These are phyloP conservation scores for Centropus unirufus DNA, from an alignment of 2,113 vertebrate species.

Conservation along the genomic window DNA sequence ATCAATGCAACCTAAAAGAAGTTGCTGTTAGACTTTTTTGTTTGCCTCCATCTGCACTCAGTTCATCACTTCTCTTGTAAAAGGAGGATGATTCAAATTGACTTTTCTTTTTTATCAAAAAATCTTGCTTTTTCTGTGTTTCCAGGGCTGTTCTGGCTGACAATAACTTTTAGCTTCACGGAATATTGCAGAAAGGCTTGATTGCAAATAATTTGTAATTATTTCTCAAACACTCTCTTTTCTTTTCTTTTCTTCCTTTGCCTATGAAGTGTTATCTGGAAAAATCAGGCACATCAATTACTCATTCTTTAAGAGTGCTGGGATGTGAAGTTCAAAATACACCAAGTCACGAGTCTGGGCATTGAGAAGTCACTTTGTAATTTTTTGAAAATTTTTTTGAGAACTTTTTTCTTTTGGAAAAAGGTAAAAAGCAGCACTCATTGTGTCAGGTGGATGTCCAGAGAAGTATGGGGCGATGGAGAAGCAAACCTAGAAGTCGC, in stretches of 20 bases:
- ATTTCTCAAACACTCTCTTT: not conserved
- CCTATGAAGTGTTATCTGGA: not conserved
- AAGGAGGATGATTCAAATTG: not conserved
- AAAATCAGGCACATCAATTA: not conserved
- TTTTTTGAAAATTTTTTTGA: constrained; percentile 20
- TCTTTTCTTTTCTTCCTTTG: not conserved
- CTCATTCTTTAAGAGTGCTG: not conserved
- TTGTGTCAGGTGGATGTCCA: not conserved
- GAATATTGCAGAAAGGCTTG: not conserved
- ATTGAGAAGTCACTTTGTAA: constrained; percentile 27
- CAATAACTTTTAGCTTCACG: not conserved
- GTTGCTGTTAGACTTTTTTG: not conserved
- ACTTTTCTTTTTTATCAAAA: not conserved
- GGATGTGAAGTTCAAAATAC: constrained; percentile 31
- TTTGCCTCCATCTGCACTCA: not conserved
- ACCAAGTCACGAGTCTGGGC: not conserved
- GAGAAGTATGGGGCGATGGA: not conserved
- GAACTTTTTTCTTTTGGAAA: not conserved
- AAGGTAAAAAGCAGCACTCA: constrained; percentile 36
- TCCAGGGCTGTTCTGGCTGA: not conserved
- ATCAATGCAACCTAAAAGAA: not conserved
- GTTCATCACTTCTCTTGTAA: not conserved
- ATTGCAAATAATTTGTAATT: constrained; percentile 24
- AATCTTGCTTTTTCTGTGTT: not conserved
- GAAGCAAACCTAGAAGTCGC: not conserved